These are phyloP conservation scores for Sycobia sp. DNA, from an alignment of 1,140 invertebrate species.

Conservation along the genomic window DNA sequence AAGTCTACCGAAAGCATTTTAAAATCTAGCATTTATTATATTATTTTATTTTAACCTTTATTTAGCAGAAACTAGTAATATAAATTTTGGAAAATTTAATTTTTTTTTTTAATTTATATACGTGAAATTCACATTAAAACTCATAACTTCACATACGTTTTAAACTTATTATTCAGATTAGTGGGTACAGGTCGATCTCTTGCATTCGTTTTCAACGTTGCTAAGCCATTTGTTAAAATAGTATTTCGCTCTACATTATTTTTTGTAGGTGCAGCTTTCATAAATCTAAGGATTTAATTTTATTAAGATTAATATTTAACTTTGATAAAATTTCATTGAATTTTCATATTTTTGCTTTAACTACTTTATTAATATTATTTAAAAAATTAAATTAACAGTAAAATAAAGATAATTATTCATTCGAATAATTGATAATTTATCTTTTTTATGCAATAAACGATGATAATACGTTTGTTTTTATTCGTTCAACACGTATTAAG, in stretches of 20 bases:
- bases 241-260: not conserved
- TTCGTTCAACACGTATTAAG: not conserved
- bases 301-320: too few species aligned
- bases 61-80: not conserved
- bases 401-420: too few species aligned
- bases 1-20: too few species aligned
- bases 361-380: too few species aligned
- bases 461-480: too few species aligned
- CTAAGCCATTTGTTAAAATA: not conserved
- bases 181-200: not conserved
- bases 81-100: not conserved
- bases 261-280: not conserved
- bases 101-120: not conserved
- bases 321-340: too few species aligned
- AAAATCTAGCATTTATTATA: too few species aligned
- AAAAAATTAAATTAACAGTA: too few species aligned
- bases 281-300: constrained; percentile 4
- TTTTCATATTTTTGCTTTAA: too few species aligned
- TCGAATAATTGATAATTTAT: too few species aligned
- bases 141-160: constrained; percentile 3
- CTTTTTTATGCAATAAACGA: too few species aligned
- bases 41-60: too few species aligned
- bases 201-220: not conserved
- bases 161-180: not conserved
- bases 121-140: not conserved